Conservation (phyloP, 2,797 vertebrate species). For the Esox masquinongy region DNA sequence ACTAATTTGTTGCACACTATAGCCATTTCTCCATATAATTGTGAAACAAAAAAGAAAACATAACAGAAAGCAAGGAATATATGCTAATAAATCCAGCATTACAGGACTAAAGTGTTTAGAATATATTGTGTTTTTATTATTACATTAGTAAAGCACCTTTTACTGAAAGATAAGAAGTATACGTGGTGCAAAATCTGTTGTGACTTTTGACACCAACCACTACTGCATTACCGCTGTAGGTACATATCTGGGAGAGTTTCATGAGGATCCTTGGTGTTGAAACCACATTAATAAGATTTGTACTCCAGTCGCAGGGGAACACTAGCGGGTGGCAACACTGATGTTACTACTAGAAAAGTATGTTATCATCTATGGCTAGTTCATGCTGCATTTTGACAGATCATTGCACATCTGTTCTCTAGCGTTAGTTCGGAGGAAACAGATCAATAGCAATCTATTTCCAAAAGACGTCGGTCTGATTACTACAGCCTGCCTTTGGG, state of each 20-base stretch:
- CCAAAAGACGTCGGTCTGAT: conserved; percentile 28
- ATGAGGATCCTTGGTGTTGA: not conserved
- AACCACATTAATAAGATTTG: not conserved
- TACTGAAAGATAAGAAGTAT: not conserved
- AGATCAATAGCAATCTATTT: conserved; percentile 50
- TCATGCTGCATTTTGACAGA: conserved; percentile 28
- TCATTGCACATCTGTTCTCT: conserved; percentile 30
- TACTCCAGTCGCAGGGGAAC: not conserved
- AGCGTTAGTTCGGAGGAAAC: conserved; percentile 37
- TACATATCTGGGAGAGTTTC: not conserved
- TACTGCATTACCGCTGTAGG: not conserved
- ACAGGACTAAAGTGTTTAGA: no score
- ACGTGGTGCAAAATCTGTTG: not conserved
- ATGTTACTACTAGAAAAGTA: conserved; percentile 11
- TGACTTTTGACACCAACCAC: not conserved
- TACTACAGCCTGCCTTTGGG: conserved; percentile 24
- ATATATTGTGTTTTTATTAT: not conserved
- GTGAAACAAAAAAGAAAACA: no score
- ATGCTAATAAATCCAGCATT: not conserved
- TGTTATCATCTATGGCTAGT: conserved; percentile 23
- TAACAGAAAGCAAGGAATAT: no score
- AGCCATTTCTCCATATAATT: not conserved
- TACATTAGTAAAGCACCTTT: not conserved
- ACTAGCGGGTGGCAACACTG: not conserved
- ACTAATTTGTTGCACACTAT: not conserved